Evolutionary conservation across 2,888 invertebrate species (phyloP).

Genomic region (Sarcophaga carnaria): DNA sequence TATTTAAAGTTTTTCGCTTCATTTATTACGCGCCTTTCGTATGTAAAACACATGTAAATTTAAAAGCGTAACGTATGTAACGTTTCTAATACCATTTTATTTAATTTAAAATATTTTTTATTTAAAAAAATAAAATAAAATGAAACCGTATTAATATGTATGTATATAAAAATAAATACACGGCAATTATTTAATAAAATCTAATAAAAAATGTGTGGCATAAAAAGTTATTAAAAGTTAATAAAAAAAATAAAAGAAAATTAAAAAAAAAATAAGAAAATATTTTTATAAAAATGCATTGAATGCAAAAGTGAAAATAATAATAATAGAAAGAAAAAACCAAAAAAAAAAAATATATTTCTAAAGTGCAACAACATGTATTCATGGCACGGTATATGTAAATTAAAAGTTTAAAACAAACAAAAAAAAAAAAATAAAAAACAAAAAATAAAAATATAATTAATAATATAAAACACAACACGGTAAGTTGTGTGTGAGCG

Average conservation of each 20-base stretch:
- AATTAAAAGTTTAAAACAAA: neutral
- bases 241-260: no score
- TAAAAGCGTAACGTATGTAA: constrained; percentile 18
- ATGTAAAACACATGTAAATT: constrained; percentile 61
- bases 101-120: neutral
- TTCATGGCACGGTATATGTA: neutral
- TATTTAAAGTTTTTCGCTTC: constrained; percentile 74
- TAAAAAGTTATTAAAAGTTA: no score
- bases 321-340: neutral
- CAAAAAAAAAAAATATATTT: neutral
- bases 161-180: no score
- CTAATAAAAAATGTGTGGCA: no score
- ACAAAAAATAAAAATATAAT: neutral
- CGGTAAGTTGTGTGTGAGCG: neutral
- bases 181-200: no score
- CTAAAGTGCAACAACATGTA: neutral
- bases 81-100: neutral
- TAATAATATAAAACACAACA: neutral
- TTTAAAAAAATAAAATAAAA: no score
- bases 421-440: neutral
- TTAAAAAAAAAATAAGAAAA: neutral
- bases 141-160: no score
- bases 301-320: neutral
- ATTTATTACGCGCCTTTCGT: constrained; percentile 74
- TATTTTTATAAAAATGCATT: neutral